Percentiles rank a stretch among this genome's conserved stretches.
phyloP scores from a whole-genome alignment of 2,113 vertebrate species.

The Ciconia maguari region DNA sequence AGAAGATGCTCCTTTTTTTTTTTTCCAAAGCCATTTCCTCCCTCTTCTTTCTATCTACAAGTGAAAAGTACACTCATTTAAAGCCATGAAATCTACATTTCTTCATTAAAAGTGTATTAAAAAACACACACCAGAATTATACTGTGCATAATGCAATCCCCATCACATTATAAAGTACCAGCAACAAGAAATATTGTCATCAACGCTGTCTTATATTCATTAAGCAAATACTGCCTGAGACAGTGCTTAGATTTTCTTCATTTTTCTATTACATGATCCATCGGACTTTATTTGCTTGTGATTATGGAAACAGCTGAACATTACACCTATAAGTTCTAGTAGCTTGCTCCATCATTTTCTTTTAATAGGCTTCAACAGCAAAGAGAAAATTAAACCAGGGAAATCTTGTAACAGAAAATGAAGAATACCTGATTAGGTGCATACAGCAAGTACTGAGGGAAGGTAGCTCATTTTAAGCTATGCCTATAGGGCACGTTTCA shows the following conservation, averaged over 20 bases:
- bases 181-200: neutral
- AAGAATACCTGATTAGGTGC: neutral
- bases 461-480: neutral
- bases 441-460: neutral
- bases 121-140: neutral
- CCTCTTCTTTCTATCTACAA: neutral
- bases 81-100: neutral
- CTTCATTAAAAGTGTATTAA: neutral
- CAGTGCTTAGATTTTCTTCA: neutral
- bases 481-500: neutral
- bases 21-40: neutral
- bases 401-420: slow-evolving; percentile 13
- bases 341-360: slow-evolving; percentile 28
- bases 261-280: slow-evolving; percentile 33
- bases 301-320: slow-evolving; percentile 8
- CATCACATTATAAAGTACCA: neutral
- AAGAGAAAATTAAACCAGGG: slow-evolving; percentile 31
- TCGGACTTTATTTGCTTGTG: slow-evolving; percentile 3
- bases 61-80: neutral
- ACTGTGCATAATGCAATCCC: neutral
- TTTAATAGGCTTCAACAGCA: slow-evolving; percentile 44
- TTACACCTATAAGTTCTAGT: slow-evolving; percentile 6
- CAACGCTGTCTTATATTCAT: neutral
- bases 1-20: neutral
- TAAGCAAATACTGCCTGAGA: neutral